phyloP scores from a whole-genome alignment of 2,888 invertebrate species.

The Nebria salina region DNA sequence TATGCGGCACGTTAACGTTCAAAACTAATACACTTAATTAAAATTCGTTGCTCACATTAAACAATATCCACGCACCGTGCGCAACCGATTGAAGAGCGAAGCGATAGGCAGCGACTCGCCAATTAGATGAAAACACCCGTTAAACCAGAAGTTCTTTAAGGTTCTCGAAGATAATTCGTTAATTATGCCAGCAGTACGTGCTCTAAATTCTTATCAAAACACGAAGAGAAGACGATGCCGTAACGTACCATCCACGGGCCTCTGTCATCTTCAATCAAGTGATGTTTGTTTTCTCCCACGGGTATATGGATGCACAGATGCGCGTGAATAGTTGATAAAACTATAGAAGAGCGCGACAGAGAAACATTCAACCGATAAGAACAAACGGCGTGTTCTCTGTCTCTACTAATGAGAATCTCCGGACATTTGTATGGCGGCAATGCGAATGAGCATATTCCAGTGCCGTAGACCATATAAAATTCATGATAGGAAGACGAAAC shows the following conservation, averaged over 20 bases:
- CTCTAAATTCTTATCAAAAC: constrained; percentile 41
- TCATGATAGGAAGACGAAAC: not conserved
- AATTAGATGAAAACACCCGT: constrained; percentile 44
- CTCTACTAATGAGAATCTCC: constrained; percentile 16
- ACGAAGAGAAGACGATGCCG: constrained; percentile 3
- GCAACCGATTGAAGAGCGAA: not conserved
- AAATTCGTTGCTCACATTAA: not conserved
- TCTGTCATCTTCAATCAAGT: constrained; percentile 20
- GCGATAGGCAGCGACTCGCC: constrained; percentile 13
- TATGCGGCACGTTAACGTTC: constrained; percentile 8
- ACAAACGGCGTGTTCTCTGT: not conserved
- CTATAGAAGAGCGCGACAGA: not conserved
- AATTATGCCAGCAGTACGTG: constrained; percentile 40
- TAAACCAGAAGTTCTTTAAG: constrained; percentile 43
- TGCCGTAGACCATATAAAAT: not conserved
- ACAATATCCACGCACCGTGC: constrained; percentile 1
- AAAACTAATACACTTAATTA: constrained; percentile 9
- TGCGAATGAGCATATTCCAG: not conserved
- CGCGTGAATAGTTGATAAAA: constrained; percentile 19
- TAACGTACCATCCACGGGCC: not conserved
- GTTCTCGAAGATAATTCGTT: constrained; percentile 39
- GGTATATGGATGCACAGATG: not conserved
- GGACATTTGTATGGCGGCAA: constrained; percentile 11
- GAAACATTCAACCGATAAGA: constrained; percentile 1
- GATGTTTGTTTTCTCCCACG: constrained; percentile 11